Conservation (phyloP, 2,888 invertebrate genomes). For the Oscheius sp. region DNA sequence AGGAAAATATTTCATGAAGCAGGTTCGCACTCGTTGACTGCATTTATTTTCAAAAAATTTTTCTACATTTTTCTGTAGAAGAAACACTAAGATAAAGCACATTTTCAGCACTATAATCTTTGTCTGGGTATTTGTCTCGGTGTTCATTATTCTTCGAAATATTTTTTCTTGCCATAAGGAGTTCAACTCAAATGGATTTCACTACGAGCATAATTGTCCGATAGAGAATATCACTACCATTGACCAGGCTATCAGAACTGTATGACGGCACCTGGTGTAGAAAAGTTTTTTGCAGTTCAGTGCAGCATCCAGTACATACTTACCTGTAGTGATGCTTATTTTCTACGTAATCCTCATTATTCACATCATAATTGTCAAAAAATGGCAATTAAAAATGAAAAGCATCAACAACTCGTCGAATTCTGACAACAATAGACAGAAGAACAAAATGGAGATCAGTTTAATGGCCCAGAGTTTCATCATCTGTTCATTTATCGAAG, state of each 20-base stretch:
- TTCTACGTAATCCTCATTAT: constrained; percentile 5
- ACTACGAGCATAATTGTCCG: constrained; percentile 11
- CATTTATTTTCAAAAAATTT: too few relatives aligned
- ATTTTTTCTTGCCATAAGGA: constrained; percentile 7
- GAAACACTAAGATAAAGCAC: too few relatives aligned
- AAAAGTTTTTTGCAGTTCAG: constrained; percentile 10
- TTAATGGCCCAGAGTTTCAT: background rate
- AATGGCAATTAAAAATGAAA: background rate
- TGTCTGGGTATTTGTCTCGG: constrained; percentile 4
- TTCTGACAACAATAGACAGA: background rate
- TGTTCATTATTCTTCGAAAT: background rate
- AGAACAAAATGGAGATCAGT: constrained; percentile 7
- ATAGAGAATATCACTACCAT: background rate
- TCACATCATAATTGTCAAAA: constrained; percentile 5
- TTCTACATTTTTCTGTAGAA: too few relatives aligned
- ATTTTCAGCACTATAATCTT: background rate
- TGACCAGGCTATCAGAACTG: background rate
- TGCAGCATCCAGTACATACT: background rate
- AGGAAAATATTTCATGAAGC: too few relatives aligned
- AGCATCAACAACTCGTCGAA: background rate
- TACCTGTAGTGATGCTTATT: constrained; percentile 8
- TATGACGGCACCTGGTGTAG: too few relatives aligned
- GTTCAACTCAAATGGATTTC: constrained; percentile 7
- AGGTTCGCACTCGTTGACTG: too few relatives aligned
- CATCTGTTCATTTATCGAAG: background rate